Evolutionary conservation across 2,888 invertebrate genomes (phyloP).

Genomic region (Piscicola geometra): DNA sequence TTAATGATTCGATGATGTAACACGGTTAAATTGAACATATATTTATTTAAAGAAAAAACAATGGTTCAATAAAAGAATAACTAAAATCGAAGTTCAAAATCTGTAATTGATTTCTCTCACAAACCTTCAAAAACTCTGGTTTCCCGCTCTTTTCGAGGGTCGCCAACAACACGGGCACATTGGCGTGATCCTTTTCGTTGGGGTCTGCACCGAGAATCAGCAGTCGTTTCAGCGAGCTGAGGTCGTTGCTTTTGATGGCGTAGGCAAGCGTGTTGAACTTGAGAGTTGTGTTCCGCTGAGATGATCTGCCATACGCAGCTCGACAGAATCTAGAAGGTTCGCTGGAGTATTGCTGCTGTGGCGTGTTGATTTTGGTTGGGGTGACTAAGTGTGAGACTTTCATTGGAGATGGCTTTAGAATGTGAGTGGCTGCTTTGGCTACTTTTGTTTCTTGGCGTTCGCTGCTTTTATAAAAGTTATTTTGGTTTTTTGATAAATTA

Average conservation of each 20-base stretch:
- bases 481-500: neutral
- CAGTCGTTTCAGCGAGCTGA: neutral
- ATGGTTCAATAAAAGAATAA: too few relatives aligned
- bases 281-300: neutral
- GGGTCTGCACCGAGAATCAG: neutral
- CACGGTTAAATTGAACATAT: too few relatives aligned
- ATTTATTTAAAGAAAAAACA: too few relatives aligned
- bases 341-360: neutral
- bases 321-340: slow-evolving; percentile 5
- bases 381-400: neutral
- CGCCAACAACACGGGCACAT: neutral
- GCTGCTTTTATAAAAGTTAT: neutral
- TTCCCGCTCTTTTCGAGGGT: slow-evolving; percentile 9
- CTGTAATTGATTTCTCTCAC: too few relatives aligned
- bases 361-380: neutral
- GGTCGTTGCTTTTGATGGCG: slow-evolving; percentile 5
- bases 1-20: too few relatives aligned
- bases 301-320: neutral
- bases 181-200: neutral
- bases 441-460: neutral
- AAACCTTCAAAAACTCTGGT: slow-evolving; percentile 17
- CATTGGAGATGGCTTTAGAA: neutral
- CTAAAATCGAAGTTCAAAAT: too few relatives aligned
- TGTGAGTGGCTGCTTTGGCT: neutral
- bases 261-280: neutral